Evolutionary conservation across 1,140 invertebrate genomes (phyloP), one percentile per base, ranked within the genome.

Genomic region (Drosophila littoralis): DNA sequence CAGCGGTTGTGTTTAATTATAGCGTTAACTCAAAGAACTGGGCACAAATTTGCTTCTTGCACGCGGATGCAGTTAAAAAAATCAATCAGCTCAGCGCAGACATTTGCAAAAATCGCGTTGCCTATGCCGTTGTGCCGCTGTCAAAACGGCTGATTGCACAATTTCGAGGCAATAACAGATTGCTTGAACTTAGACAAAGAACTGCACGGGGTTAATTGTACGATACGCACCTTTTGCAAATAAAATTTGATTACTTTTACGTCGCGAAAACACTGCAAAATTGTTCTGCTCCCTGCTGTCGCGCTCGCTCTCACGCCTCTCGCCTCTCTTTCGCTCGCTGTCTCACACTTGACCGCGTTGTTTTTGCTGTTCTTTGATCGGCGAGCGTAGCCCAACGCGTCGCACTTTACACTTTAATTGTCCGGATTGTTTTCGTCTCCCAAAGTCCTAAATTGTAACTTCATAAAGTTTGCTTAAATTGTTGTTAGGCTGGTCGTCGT

Each of bases 241-340:
- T 67, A 55, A 71, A 71, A 66, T 77, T 88, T 77, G 77, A 68
- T 89, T 69, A 77, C 69, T 77, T 80, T 83, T 79, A 77, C 81
- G 71, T 82, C 77, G 77, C 83, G 77, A 77, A 86, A 85, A 79
- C 79, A 81, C 81, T 86, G 82, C 82, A 85, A 86, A 88, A 76
- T 78, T 82, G 40, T 73, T 65, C 78, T 57, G 70, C 80, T 73
- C 68, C 63, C 77, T 51, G 68, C 52, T 65, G 75, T 84, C 76
- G 74, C 73, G 60, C 66, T 81, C 77, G 60, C 78, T 66, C 77
- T 75, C 69, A 57, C n/a, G n/a, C n/a, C n/a, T n/a, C 57, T 61
- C 81, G 55, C 22, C 75, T 48, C 74, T 77, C 66, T 59, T 22
- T 52, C 45, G 15, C 13, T 51, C 32, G 33, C 15, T 35, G 15